Evolutionary conservation across 1,140 invertebrate species (phyloP), one percentile per base, ranked within the genome.

Genomic region (Microvelia longipes): DNA sequence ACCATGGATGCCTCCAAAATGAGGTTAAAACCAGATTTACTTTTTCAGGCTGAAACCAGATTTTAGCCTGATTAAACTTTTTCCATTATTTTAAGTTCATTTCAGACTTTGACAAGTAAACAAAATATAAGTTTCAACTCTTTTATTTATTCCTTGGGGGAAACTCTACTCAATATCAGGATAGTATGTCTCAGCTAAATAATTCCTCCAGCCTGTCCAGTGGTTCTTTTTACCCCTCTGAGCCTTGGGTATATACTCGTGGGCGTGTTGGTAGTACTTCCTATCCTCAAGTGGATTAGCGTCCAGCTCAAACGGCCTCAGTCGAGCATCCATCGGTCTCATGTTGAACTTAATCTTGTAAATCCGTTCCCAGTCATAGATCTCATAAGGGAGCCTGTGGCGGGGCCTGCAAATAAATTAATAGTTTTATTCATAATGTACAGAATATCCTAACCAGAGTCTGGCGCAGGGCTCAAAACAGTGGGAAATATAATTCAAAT

Each of bases 281-380:
- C 75, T 69, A 1, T 76, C 73, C 62, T 73, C 72, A 14, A 74
- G 25, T 28, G 76, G 76, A 68, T 76, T 69, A 14, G 69, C 50
- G 15, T 69, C 73, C 25, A 69, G 28, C 69, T 76, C 76, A 69
- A 74, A 76, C 26, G 73, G 74, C n/a, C 74, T 50, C 27, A 35
- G 73, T 25, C 71, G 69, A n/a, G 73, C 71, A 24, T 76, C 76
- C 66, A 76, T 67, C 0, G 64, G 68, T 29, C 75, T 68, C 25
- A 71, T 74, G 19, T 74, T 50, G 68, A 73, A 75, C 30, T 74
- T 67, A 11, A 76, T 74, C 66, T 77, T 77, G 70, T 77, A 77
- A 68, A 77, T 77, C 28, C 73, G 61, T 35, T 77, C 76, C 76
- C 76, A 77, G 35, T 76, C 76, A 66, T 73, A 77, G 24, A 77